These are phyloP conservation scores for Anthopleura sola DNA, from an alignment of 64 coral and sea anemone genomes.

Conservation along the genomic window DNA sequence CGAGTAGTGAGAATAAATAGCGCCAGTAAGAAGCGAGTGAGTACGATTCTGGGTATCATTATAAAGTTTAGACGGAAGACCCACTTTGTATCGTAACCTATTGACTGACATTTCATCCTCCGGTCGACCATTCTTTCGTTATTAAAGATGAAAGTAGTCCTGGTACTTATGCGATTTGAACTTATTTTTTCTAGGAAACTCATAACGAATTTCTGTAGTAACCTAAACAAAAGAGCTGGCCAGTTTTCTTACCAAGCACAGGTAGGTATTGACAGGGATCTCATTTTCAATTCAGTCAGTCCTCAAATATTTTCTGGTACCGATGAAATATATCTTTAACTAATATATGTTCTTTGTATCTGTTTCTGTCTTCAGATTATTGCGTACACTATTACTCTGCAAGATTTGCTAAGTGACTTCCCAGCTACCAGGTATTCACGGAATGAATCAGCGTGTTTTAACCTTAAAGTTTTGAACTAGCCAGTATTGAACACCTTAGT, in stretches of 20 bases:
- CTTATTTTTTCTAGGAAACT: constrained; percentile 53
- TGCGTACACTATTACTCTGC: constrained; percentile 73
- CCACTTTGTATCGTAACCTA: too few species aligned
- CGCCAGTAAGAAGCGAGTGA: too few species aligned
- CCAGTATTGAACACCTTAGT: too few species aligned
- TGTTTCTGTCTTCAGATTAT: constrained; percentile 54
- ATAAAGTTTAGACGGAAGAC: too few species aligned
- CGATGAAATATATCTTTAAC: background rate
- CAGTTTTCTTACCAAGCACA: constrained; percentile 91
- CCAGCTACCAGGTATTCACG: constrained; percentile 79
- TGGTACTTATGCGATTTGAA: too few species aligned
- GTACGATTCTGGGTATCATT: too few species aligned
- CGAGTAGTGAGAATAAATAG: too few species aligned
- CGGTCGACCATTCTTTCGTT: too few species aligned
- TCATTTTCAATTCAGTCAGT: background rate
- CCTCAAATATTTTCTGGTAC: background rate
- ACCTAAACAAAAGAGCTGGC: constrained; percentile 78
- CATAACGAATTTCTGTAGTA: constrained; percentile 70
- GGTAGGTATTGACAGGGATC: constrained; percentile 34
- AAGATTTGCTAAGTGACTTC: constrained; percentile 81
- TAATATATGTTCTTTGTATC: background rate
- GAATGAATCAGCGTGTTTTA: too few species aligned
- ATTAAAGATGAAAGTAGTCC: too few species aligned
- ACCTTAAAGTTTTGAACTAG: too few species aligned
- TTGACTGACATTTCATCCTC: too few species aligned